Base-by-base conservation (phyloP, 1,140 invertebrate genomes). In the Aporrectodea caliginosa region DNA sequence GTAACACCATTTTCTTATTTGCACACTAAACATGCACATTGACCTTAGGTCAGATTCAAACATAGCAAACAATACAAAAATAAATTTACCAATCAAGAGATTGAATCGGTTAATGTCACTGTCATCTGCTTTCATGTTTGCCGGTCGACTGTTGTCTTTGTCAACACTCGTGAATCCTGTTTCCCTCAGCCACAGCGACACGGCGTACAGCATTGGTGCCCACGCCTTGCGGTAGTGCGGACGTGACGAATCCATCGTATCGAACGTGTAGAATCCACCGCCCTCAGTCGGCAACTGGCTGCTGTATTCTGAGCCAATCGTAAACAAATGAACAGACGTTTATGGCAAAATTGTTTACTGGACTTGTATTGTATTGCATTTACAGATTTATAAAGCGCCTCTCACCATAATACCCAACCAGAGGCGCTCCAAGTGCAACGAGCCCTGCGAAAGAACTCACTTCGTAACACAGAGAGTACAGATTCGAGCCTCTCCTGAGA, bases 221-320 rank as follows among this genome's bases (percentile, higher is more conserved):
- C 98, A 99, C 1, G 94, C 93, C 82, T 92, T 92, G 69, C 92
- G 91, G 88, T 99, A 99, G 88, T 98, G 95, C 31, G 92, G 92
- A 79, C 95, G 91, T 2, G 96, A 95, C 27, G 92, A 93, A 83
- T 99, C 96, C 84, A 97, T 95, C 0, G 96, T 97, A 85, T 99
- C 97, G 69, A 94, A 93, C 1, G 95, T 97, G 87, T 98, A 99
- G 88, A 99, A 99, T 1, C 97, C 94, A 22, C 97, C 97, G 70
- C 97, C 89, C 94, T 98, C 96, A 84, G 95, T 93, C 0, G 96
- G 97, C 74, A 99, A 90, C 88, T 98, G 96, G 82, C 94, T 95
- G 2, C 93, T 92, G 88, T 96, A 98, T 90, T 98, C 96, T 91
- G 81, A 33, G 79, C 83, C 71, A n/a, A n/a, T n/a, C n/a, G n/a